A percentile compares a stretch with the other conserved stretches of the same genome.
Evolutionary conservation across 1,140 invertebrate genomes (phyloP).

Genomic region (Polypedilum vanderplanki): DNA sequence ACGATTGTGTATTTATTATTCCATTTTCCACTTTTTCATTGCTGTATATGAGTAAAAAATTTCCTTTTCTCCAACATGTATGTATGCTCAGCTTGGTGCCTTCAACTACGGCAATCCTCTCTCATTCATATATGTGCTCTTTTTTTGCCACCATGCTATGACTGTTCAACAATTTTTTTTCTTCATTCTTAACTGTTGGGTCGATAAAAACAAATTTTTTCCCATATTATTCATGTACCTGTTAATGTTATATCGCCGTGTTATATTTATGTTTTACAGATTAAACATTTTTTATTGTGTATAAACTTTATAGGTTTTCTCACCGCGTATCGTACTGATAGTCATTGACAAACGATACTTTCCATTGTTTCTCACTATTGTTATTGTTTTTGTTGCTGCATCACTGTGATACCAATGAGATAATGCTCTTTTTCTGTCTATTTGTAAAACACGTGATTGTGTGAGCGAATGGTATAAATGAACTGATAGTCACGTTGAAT

Average conservation of each 20-base stretch:
- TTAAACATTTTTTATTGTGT: slow-evolving; percentile 23
- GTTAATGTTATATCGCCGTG: slow-evolving; percentile 19
- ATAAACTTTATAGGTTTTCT: not conserved
- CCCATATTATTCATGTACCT: slow-evolving; percentile 22
- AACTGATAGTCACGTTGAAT: too few species aligned
- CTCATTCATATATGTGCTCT: too few species aligned
- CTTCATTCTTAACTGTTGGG: not conserved
- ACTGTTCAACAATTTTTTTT: not conserved
- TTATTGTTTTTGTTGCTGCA: too few species aligned
- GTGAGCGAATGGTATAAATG: too few species aligned
- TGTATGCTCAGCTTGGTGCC: too few species aligned
- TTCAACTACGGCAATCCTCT: too few species aligned
- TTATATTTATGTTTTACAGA: slow-evolving; percentile 24
- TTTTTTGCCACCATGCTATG: not conserved
- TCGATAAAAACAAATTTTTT: slow-evolving; percentile 27
- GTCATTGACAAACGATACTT: slow-evolving; percentile 20
- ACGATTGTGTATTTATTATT: slow-evolving; percentile 17
- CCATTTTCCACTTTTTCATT: not conserved
- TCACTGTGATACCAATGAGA: too few species aligned
- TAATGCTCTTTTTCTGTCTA: too few species aligned
- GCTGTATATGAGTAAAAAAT: not conserved
- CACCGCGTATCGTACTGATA: not conserved
- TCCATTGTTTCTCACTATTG: not conserved
- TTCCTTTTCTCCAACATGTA: too few species aligned
- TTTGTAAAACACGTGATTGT: too few species aligned